A percentile compares a stretch with the other conserved stretches of the same genome.
Evolutionary conservation across 2,797 vertebrate species (phyloP).

Genomic region (Peromyscus attwateri): DNA sequence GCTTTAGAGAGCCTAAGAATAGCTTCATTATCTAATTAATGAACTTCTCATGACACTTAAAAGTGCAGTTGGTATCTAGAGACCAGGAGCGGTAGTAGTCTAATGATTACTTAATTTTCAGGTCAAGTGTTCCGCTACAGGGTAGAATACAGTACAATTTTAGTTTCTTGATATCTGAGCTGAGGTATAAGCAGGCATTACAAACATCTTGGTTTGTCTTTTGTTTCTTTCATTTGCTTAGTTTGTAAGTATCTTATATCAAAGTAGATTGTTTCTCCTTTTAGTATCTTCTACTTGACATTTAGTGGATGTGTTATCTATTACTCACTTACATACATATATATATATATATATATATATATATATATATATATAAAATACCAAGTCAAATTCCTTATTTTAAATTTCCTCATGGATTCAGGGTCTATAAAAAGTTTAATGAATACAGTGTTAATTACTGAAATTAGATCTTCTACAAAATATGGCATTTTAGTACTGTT

Average conservation of each 20-base stretch:
- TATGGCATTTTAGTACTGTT: slow-evolving; percentile 59
- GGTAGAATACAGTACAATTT: neutral
- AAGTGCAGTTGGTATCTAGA: neutral
- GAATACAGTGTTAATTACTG: slow-evolving; percentile 45
- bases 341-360: neutral
- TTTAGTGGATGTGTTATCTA: neutral
- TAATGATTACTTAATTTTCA: neutral
- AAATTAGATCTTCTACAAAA: slow-evolving; percentile 10
- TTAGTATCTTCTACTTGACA: neutral
- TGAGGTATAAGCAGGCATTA: neutral
- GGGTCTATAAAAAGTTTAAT: slow-evolving; percentile 63
- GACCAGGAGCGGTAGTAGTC: neutral
- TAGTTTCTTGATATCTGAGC: neutral
- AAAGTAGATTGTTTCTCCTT: neutral
- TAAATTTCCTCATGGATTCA: neutral
- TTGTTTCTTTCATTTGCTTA: neutral
- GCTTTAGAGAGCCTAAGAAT: neutral
- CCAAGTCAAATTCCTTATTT: slow-evolving; percentile 29
- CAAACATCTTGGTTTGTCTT: neutral
- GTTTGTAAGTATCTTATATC: neutral
- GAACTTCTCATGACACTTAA: neutral
- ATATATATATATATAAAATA: neutral
- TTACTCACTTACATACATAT: neutral
- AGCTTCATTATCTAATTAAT: neutral
- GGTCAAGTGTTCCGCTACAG: neutral